Conservation (phyloP, 2,888 invertebrate genomes). For the Chrysolina americana region DNA sequence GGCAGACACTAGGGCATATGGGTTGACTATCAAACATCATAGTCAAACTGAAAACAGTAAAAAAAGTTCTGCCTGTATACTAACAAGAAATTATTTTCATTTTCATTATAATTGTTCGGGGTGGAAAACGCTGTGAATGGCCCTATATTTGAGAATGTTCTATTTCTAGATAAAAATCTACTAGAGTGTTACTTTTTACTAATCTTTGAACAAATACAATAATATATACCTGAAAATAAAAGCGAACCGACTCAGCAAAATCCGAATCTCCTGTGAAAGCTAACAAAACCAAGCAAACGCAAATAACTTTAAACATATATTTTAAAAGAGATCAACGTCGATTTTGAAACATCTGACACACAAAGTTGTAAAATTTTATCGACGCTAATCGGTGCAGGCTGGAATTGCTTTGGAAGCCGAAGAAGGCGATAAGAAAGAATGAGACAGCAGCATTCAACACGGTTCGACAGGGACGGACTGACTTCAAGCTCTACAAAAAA, state of each 20-base stretch:
- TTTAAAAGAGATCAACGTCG: conserved; percentile 28
- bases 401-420: conserved; percentile 40
- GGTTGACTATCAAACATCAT: no score
- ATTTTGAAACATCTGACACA: conserved; percentile 34
- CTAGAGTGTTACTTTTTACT: not conserved
- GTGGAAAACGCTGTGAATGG: no score
- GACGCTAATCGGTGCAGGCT: conserved; percentile 37
- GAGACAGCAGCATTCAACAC: conserved; percentile 25
- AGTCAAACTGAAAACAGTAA: no score
- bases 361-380: conserved; percentile 40
- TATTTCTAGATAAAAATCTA: not conserved
- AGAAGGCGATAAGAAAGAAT: conserved; percentile 39
- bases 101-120: no score
- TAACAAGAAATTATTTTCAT: no score
- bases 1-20: no score
- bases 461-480: conserved; percentile 1
- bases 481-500: no score
- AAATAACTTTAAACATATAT: conserved; percentile 15
- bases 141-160: no score
- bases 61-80: no score
- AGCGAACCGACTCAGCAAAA: not conserved
- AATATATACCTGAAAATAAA: not conserved
- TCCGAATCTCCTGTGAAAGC: not conserved
- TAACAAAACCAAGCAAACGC: not conserved
- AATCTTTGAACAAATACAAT: conserved; percentile 8